phyloP scores from a whole-genome alignment of 2,888 invertebrate species.

The Conomelus anceps region DNA sequence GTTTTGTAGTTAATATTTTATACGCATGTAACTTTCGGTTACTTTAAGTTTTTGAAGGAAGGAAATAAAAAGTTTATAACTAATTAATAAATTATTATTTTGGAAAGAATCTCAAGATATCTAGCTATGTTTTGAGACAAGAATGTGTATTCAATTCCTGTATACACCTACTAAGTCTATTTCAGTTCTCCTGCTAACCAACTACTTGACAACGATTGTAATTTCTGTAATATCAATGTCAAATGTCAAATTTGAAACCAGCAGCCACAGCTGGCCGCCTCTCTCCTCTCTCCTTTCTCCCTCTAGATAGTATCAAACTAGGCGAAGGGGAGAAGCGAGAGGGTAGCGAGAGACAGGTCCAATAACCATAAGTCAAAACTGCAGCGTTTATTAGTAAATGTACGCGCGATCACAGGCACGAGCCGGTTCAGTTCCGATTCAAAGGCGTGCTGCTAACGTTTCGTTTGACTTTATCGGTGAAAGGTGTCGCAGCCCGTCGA shows the following conservation, averaged over 20 bases:
- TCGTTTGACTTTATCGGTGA: background rate
- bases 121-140: too few species aligned
- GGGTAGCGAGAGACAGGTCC: background rate
- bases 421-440: background rate
- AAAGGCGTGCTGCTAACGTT: background rate
- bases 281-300: background rate
- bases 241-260: background rate
- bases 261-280: background rate
- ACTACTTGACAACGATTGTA: background rate
- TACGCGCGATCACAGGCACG: background rate
- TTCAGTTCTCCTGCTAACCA: background rate
- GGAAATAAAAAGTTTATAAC: background rate
- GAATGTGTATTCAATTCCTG: too few species aligned
- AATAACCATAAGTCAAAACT: background rate
- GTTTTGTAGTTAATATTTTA: too few species aligned
- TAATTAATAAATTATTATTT: background rate
- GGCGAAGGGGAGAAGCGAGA: background rate
- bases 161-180: background rate
- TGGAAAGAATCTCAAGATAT: too few species aligned
- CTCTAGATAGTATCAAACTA: too few species aligned
- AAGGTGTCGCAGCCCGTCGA: background rate
- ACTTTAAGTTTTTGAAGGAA: too few species aligned
- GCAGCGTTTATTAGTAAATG: background rate
- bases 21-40: too few species aligned
- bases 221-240: background rate